Evolutionary conservation across 1,140 invertebrate species (phyloP).

Genomic region (Stegodyphus mimosarum): DNA sequence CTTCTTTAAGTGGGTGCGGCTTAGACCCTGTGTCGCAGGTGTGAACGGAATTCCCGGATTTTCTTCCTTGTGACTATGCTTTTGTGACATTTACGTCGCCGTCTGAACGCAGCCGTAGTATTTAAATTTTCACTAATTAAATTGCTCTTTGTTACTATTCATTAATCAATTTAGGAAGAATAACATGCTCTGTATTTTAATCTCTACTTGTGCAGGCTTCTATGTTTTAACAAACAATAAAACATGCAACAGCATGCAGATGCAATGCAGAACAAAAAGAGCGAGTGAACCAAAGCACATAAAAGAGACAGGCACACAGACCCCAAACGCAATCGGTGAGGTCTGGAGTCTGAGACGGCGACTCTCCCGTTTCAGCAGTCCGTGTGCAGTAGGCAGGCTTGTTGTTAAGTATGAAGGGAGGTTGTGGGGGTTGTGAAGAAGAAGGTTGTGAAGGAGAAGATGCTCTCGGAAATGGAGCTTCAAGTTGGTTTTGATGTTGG

Average conservation of each 20-base stretch:
- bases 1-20: no score
- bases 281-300: not conserved
- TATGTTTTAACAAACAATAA: no score
- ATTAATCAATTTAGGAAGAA: no score
- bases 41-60: no score
- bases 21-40: no score
- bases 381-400: slow-evolving; percentile 10
- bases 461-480: slow-evolving; percentile 16
- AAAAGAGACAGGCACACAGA: slow-evolving; percentile 29
- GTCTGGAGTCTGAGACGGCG: slow-evolving; percentile 35
- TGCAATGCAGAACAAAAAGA: not conserved
- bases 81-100: no score
- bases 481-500: slow-evolving; percentile 32
- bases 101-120: no score
- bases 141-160: no score
- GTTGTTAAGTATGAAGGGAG: slow-evolving; percentile 55
- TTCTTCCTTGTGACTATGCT: no score
- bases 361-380: not conserved
- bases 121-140: no score
- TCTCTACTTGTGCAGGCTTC: no score
- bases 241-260: not conserved
- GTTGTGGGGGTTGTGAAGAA: slow-evolving; percentile 48
- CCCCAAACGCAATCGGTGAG: slow-evolving; percentile 53
- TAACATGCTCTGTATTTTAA: no score
- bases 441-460: slow-evolving; percentile 34